Conservation (phyloP, 2,797 vertebrate genomes). For the Propithecus perrieri region DNA sequence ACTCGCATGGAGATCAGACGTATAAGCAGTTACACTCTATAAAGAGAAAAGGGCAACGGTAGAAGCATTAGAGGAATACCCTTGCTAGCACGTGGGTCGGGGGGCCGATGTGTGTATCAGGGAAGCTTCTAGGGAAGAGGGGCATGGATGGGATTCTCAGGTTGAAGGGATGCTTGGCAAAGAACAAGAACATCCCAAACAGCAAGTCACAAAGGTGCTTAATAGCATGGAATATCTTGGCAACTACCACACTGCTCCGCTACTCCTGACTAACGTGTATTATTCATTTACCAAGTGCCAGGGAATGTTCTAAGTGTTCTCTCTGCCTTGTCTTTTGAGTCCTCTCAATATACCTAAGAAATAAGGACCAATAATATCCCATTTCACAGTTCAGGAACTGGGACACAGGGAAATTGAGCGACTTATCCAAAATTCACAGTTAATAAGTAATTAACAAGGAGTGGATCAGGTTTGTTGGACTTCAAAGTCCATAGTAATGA, state of each 20-base stretch:
- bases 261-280: background rate
- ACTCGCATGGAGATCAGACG: background rate
- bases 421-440: background rate
- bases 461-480: background rate
- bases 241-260: rapidly evolving
- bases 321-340: background rate
- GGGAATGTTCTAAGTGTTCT: background rate
- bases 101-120: background rate
- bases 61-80: background rate
- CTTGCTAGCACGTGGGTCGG: too few relatives aligned
- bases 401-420: background rate
- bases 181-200: background rate
- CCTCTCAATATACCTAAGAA: background rate
- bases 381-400: background rate
- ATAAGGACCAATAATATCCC: background rate
- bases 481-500: background rate
- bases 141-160: background rate
- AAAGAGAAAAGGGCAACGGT: background rate
- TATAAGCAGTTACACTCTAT: background rate
- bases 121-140: background rate
- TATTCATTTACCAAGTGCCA: background rate
- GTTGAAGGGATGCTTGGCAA: background rate
- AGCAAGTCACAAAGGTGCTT: background rate
- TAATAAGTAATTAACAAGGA: background rate
- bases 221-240: background rate